phyloP scores from a whole-genome alignment of 2,888 invertebrate species.

The Hirtodrosophila confusa region DNA sequence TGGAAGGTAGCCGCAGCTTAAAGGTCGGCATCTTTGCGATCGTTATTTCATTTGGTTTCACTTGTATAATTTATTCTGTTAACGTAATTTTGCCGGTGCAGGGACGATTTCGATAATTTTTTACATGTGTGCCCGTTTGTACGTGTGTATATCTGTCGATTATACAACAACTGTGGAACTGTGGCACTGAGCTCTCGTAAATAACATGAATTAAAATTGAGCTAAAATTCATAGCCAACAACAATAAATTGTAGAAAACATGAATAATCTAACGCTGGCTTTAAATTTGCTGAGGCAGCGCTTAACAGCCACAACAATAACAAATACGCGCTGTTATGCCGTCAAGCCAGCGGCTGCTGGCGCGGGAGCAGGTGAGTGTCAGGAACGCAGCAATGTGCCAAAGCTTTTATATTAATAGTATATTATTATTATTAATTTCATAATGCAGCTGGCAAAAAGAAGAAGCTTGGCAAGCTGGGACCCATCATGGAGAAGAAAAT shows the following conservation, averaged over 20 bases:
- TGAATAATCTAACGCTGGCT: constrained; percentile 46
- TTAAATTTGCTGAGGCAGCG: constrained; percentile 48
- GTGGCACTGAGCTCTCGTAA: constrained; percentile 13
- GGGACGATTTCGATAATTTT: constrained; percentile 36
- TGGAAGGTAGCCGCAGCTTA: constrained; percentile 82
- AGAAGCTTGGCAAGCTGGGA: constrained; percentile 87
- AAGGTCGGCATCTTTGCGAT: constrained; percentile 34
- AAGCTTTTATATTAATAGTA: background rate
- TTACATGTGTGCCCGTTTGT: constrained; percentile 31
- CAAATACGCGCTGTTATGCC: constrained; percentile 57
- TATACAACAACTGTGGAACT: constrained; percentile 49
- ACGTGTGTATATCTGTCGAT: constrained; percentile 26
- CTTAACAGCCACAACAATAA: constrained; percentile 17
- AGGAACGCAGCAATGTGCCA: background rate
- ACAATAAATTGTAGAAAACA: constrained; percentile 13
- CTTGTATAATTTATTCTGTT: constrained; percentile 51
- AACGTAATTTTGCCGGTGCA: constrained; percentile 45
- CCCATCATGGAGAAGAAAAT: constrained; percentile 88
- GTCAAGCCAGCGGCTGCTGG: constrained; percentile 63
- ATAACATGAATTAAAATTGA: constrained; percentile 28
- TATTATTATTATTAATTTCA: background rate
- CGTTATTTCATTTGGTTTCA: background rate
- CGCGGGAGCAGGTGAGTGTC: constrained; percentile 61
- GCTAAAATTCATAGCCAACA: constrained; percentile 2
- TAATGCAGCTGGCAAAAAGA: constrained; percentile 84